Conservation (phyloP, 92 coral and sea anemone genomes). For the Epizoanthus rinbou region DNA sequence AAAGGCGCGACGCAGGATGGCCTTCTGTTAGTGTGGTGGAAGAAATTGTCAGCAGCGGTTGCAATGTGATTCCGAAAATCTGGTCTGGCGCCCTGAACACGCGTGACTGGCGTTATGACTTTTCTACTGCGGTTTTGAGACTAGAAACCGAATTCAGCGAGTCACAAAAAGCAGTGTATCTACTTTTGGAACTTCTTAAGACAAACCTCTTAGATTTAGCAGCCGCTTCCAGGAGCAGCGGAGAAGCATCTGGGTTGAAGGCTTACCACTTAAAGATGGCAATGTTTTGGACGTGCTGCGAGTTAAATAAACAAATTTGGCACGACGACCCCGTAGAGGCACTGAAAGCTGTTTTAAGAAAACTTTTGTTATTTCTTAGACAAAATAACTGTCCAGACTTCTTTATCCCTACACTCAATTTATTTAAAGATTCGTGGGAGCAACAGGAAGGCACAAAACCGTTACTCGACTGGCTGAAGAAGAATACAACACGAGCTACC, state of each 20-base stretch:
- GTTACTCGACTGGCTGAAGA: constrained; percentile 5
- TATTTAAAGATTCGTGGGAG: constrained; percentile 15
- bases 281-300: constrained; percentile 39
- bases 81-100: not conserved
- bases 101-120: constrained; percentile 26
- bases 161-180: constrained; percentile 26
- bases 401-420: constrained; percentile 14
- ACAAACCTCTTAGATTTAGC: constrained; percentile 2
- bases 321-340: not conserved
- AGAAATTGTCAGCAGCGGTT: constrained; percentile 9
- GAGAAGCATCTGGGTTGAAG: not conserved
- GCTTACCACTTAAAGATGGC: constrained; percentile 19
- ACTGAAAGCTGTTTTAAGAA: constrained; percentile 10
- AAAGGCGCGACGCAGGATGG: constrained; percentile 11
- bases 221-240: not conserved
- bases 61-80: constrained; percentile 22
- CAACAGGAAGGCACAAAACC: not conserved
- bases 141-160: constrained; percentile 27
- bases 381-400: constrained; percentile 34
- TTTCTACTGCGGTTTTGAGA: constrained; percentile 2
- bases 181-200: constrained; percentile 24
- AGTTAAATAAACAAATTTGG: constrained; percentile 4
- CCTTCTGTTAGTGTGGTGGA: constrained; percentile 16
- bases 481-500: not conserved
- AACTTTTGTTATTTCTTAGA: constrained; percentile 22